These are phyloP conservation scores for Alexandromys fortis DNA, from an alignment of 2,113 vertebrate genomes.

Conservation along the genomic window DNA sequence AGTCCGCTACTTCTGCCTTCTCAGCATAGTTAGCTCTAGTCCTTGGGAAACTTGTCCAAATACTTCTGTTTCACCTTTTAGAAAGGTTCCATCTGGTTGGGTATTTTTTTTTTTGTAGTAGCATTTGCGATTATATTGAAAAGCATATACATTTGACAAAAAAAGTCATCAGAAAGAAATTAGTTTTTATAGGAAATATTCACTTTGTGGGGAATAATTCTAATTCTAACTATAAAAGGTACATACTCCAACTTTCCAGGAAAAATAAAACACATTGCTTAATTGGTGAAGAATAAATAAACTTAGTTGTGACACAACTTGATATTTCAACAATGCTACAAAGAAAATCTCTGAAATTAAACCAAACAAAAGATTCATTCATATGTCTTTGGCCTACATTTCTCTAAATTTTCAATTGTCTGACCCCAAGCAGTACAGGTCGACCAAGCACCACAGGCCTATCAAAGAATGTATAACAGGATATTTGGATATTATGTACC, in stretches of 20 bases:
- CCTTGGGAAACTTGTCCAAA: constrained; percentile 60
- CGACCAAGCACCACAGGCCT: background rate
- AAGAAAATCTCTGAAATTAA: background rate
- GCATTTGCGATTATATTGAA: constrained; percentile 19
- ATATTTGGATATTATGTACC: background rate
- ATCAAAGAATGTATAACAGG: background rate
- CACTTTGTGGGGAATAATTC: background rate
- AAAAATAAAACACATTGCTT: background rate
- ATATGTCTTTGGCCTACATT: background rate
- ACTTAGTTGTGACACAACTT: background rate
- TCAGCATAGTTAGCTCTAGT: constrained; percentile 34
- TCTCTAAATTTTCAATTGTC: background rate
- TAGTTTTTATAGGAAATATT: background rate
- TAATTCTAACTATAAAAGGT: background rate
- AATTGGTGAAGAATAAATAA: background rate
- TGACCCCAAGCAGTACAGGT: background rate
- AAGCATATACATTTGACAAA: background rate
- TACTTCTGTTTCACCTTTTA: constrained; percentile 61
- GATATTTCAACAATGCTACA: background rate
- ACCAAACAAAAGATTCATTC: background rate
- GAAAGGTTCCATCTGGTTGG: constrained; percentile 53
- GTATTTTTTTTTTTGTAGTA: background rate
- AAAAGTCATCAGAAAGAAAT: background rate
- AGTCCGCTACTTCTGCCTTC: constrained; percentile 52
- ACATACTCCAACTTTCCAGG: background rate